Percentiles rank a stretch among this genome's conserved stretches.
These are phyloP conservation scores for Sinosuthora webbiana DNA, from an alignment of 2,113 vertebrate species.

Conservation along the genomic window DNA sequence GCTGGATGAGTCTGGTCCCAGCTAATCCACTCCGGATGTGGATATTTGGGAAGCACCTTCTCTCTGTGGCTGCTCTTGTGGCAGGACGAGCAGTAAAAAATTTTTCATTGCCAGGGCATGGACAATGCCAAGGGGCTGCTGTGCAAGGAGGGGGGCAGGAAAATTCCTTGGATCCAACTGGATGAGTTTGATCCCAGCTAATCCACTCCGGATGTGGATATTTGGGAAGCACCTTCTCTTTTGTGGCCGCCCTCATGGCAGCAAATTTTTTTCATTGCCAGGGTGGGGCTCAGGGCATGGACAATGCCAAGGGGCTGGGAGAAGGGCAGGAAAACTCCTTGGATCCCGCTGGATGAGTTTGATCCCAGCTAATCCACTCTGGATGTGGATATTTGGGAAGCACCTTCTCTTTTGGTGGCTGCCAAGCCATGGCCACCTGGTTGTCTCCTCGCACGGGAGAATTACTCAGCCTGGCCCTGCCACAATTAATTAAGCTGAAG, in stretches of 20 bases:
- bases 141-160: background rate
- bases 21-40: accelerated
- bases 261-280: no score
- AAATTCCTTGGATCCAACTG: accelerated
- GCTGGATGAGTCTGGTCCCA: accelerated
- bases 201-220: accelerated
- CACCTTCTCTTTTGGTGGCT: accelerated
- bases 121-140: background rate
- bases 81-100: no score
- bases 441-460: no score
- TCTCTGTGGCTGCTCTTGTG: accelerated
- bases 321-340: background rate
- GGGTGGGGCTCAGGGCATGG: no score
- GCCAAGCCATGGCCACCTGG: accelerated
- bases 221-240: background rate
- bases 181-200: accelerated
- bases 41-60: background rate
- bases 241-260: accelerated
- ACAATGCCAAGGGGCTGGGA: no score
- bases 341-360: accelerated
- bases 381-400: background rate
- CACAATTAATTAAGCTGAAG: background rate
- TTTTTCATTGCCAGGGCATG: accelerated
- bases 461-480: background rate
- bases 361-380: accelerated